Base-by-base conservation (phyloP, 2,797 vertebrate species). In the Molossus molossus region DNA sequence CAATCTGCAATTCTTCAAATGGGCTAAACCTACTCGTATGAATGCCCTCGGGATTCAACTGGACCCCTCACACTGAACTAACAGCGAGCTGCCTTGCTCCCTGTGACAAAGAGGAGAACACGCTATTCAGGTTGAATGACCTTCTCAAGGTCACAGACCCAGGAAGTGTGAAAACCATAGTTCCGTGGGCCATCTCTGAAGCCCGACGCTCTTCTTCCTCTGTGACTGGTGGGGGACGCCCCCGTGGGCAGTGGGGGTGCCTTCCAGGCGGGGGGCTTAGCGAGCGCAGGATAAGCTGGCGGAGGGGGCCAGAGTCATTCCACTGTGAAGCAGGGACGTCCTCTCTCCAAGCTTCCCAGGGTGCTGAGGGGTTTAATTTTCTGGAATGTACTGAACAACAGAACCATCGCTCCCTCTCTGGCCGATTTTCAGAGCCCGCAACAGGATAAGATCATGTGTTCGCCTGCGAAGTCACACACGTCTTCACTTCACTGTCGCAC, bases 171-270 rank as follows among this genome's bases (percentile, higher is more conserved):
- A 45, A 77, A 29, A 60, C 1, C 7, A 23, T 70, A 62, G n/a
- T 9, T 23, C 69, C 10, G 1, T 3, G 6, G 25, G 25, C 60
- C 67, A 29, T 37, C 57, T 69, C 20, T 53, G 53, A 65, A 69
- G 33, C 5, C 3, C 1, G 0, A 12, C 13, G 65, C 72, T 58
- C 6, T 1, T 58, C 37, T 37, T 37, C 65, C 64, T 60, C 64
- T 67, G 2, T 77, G 70, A 25, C 23, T 0, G 5, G 64, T 0
- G 18, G 5, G 64, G 0, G 18, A n/a, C 7, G 25, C 12, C 7
- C 60, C 9, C 3, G 0, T 6, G n/a, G 50, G 29, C 29, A 45
- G 62, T 0, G 6, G 10, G 25, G n/a, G 25, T 48, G 4, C 29
- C 11, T 27, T 65, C 48, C 40, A 12, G 23, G 40, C 0, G 37